Evolutionary conservation across 2,113 vertebrate genomes (phyloP), one percentile per base, ranked within the genome.

Genomic region (Odobenus rosmarus): DNA sequence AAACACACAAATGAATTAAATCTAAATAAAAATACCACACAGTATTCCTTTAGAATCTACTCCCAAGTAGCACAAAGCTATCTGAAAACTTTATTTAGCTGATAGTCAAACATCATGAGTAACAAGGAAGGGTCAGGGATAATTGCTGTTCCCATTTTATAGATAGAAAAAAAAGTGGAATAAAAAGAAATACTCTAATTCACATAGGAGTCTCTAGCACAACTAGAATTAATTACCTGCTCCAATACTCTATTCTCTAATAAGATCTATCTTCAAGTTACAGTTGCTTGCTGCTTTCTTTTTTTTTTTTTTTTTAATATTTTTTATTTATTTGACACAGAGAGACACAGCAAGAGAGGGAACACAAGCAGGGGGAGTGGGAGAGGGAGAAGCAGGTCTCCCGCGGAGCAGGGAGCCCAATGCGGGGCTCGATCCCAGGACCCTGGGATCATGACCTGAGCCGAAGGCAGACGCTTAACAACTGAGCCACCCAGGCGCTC

Each of bases 71-170:
- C 62, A 96, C 64, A 95, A 93, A 92, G 64, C 81, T 89, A 88
- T 80, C 57, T 79, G n/a, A 85, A 83, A 97, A 72, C 49, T 71
- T 81, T 77, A 92, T 69, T 77, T 83, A 95, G 46, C 16, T 86
- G 39, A 88, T 1, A 88, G 6, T 59, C 16, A 93, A 87, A 74
- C 51, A 85, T 55, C 59, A 23, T 39, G n/a, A 98, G 39, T 79
- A 96, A 89, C 42, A 98, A 95, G 97, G 97, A 96, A 86, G 82
- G 92, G 96, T 98, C 98, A 98, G 92, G 88, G 77, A 81, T 96
- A 93, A 95, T 83, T 88, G 90, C 74, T 84, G 96, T 97, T 98
- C 96, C 97, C 96, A 98, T 97, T 98, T 98, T 95, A 97, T 95
- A 98, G 93, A 94, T n/a, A 97, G 94, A 95, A 72, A 74, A 69